Evolutionary conservation across 2,888 invertebrate species (phyloP).

Genomic region (Rapana venosa): DNA sequence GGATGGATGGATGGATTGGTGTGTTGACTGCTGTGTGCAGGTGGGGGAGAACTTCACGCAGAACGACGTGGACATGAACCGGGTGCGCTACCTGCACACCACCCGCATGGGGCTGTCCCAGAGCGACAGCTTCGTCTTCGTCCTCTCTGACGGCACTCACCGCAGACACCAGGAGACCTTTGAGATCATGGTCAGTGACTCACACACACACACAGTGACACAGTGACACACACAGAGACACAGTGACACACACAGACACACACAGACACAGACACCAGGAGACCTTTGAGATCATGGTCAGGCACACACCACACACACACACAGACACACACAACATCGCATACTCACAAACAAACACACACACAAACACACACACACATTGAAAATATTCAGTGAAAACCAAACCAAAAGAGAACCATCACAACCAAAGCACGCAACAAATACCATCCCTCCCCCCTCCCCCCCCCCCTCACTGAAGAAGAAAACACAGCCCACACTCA

Average conservation of each 20-base stretch:
- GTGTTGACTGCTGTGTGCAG: background rate
- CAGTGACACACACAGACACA: background rate
- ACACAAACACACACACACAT: background rate
- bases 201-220: background rate
- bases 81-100: constrained; percentile 73
- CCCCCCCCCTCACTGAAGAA: too few species aligned
- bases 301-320: background rate
- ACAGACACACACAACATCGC: background rate
- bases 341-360: background rate
- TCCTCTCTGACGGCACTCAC: constrained; percentile 74
- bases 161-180: constrained; percentile 70
- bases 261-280: background rate
- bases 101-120: constrained; percentile 65
- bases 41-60: constrained; percentile 75
- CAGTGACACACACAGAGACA: background rate
- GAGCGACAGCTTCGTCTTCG: constrained; percentile 74
- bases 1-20: too few species aligned
- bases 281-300: background rate
- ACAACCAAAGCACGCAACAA: too few species aligned
- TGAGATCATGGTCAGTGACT: constrained; percentile 56
- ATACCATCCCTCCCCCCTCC: too few species aligned
- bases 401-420: too few species aligned
- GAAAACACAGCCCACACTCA: too few species aligned
- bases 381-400: too few species aligned
- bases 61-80: constrained; percentile 70